These are phyloP conservation scores for Diuraphis noxia DNA, from an alignment of 1,140 invertebrate genomes.

Conservation along the genomic window DNA sequence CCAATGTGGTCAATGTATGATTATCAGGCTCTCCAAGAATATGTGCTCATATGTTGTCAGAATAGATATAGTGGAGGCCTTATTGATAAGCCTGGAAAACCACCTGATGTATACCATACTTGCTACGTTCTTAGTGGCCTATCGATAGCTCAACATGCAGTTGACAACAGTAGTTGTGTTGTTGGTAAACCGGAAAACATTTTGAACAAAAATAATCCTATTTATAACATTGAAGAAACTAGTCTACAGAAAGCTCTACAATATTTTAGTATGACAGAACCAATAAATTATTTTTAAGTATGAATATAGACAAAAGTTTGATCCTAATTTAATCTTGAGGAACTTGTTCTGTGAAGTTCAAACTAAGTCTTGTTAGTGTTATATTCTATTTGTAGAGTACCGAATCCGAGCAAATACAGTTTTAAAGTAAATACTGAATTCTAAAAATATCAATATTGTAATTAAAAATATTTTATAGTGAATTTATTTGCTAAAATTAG, in stretches of 20 bases:
- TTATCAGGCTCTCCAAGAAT: conserved; percentile 88
- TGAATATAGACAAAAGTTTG: neutral
- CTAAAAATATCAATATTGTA: neutral
- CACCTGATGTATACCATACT: conserved; percentile 91
- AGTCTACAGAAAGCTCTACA: conserved; percentile 38
- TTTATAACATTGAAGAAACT: conserved; percentile 39
- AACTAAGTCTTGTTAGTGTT: neutral
- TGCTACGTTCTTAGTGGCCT: conserved; percentile 96
- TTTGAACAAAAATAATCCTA: conserved; percentile 35
- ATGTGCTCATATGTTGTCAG: conserved; percentile 92
- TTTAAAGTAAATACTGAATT: neutral
- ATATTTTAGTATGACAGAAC: conserved; percentile 29
- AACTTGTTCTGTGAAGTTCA: conserved; percentile 22
- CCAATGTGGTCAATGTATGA: conserved; percentile 67
- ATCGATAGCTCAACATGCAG: conserved; percentile 84
- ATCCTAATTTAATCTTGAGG: neutral
- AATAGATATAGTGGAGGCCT: conserved; percentile 80
- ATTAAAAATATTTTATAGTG: neutral
- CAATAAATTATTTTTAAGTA: neutral
- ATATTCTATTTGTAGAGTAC: neutral
- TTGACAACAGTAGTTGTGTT: neutral
- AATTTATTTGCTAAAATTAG: neutral
- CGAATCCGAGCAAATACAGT: neutral
- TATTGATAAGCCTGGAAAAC: conserved; percentile 92
- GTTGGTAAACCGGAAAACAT: conserved; percentile 35